Percentiles rank a stretch among this genome's conserved stretches.
Evolutionary conservation across 2,113 vertebrate genomes (phyloP).

Genomic region (Indicator indicator): DNA sequence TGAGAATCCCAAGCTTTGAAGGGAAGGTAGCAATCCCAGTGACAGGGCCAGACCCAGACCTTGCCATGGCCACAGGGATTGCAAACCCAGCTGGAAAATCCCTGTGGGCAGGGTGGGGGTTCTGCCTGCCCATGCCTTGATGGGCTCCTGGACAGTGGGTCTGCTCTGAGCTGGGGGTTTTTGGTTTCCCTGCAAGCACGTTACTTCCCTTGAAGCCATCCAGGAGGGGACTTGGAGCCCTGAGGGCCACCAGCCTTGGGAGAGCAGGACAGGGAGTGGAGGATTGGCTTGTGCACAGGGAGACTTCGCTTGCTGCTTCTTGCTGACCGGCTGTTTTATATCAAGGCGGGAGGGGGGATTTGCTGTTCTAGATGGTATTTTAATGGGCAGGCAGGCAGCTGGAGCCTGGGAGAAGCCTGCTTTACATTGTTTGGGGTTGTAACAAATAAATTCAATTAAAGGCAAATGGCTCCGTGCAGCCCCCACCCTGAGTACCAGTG

Average conservation of each 20-base stretch:
- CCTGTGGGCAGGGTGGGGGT: background rate
- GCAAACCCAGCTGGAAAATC: constrained; percentile 5
- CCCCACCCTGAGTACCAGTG: constrained; percentile 27
- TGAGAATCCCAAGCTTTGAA: background rate
- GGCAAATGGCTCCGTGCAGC: constrained; percentile 57
- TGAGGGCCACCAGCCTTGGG: background rate
- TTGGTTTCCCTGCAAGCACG: background rate
- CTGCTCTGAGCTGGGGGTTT: background rate
- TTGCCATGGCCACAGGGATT: accelerated
- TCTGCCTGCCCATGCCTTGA: background rate
- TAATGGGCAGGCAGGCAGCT: constrained; percentile 72
- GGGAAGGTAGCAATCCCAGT: background rate
- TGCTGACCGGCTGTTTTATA: constrained; percentile 70
- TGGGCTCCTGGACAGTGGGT: background rate
- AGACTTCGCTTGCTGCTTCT: background rate
- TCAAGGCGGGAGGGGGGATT: constrained; percentile 69
- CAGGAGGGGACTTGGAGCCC: background rate
- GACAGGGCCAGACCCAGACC: background rate
- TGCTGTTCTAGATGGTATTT: constrained; percentile 71
- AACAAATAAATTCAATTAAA: constrained; percentile 73
- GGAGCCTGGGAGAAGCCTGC: constrained; percentile 70
- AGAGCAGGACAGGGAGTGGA: background rate
- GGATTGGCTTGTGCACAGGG: background rate
- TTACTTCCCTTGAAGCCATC: background rate
- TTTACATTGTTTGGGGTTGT: constrained; percentile 74